These are phyloP conservation scores for Xiphophorus couchianus DNA, from an alignment of 2,113 vertebrate species.

Conservation along the genomic window DNA sequence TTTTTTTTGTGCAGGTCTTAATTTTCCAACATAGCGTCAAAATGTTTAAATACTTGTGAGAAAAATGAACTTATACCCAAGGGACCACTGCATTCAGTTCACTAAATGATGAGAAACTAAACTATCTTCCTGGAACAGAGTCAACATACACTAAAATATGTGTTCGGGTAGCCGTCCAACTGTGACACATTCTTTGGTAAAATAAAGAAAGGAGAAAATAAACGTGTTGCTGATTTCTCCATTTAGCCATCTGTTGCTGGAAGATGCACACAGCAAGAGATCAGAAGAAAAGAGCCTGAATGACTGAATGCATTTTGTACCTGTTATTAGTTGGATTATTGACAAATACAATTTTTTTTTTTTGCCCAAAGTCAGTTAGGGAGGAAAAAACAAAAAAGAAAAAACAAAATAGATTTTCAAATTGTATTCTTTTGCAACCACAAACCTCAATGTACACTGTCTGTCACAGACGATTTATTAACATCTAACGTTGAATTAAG, in stretches of 20 bases:
- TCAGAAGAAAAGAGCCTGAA: conserved; percentile 28
- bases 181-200: conserved; percentile 73
- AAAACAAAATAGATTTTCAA: too few relatives aligned
- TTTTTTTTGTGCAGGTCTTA: not conserved
- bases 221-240: conserved; percentile 79
- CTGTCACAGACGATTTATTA: too few relatives aligned
- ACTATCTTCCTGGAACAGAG: conserved; percentile 63
- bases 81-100: conserved; percentile 21
- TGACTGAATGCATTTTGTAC: conserved; percentile 46
- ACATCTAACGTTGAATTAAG: too few relatives aligned
- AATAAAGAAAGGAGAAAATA: conserved; percentile 78
- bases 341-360: not conserved
- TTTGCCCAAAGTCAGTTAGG: not conserved
- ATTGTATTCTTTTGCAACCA: too few relatives aligned
- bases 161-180: conserved; percentile 64
- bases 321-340: conserved; percentile 27
- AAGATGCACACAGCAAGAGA: conserved; percentile 67
- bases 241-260: conserved; percentile 79
- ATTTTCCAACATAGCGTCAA: conserved; percentile 15
- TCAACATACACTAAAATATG: conserved; percentile 68
- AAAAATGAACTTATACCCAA: conserved; percentile 39
- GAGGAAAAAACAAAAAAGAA: not conserved
- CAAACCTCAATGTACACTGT: not conserved
- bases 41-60: conserved; percentile 20
- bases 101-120: conserved; percentile 53